Base-by-base conservation (phyloP, 2,797 vertebrate genomes). In the Onychomys arenicola region DNA sequence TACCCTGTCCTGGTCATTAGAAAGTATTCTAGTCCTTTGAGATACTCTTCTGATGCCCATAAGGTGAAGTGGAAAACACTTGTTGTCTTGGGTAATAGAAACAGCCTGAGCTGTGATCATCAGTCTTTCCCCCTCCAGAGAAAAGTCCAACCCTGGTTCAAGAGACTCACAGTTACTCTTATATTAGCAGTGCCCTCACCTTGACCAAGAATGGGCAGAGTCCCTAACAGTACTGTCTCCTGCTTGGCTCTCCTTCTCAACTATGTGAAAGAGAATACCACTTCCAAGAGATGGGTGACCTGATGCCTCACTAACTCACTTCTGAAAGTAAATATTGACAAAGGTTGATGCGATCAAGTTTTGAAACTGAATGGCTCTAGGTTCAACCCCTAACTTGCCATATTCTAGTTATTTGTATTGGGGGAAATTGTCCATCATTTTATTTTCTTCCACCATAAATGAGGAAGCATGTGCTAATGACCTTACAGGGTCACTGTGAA, bases 111-210 rank as follows among this genome's bases (percentile, higher is more conserved):
- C 25, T 75, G 23, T 17, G 46, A 49, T 49, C 57, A 29, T 82
- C 65, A 29, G 19, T n/a, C 52, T 40, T 85, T 46, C 10, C 10
- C 11, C 63, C n/a, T 89, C n/a, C 2, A 5, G 46, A 67, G 46
- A 3, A 1, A 23, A 27, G 43, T 6, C 21, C 27, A 27, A 4
- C 34, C 23, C 16, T 52, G 6, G 32, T 29, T 59, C 21, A 7
- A 14, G 49, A 85, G 55, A 80, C 23, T 82, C 32, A 78, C 5
- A 8, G 16, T 37, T 52, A 65, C 46, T 87, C 61, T n/a, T 40
- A 32, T 1, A 1, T 19, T 1, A 17, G 6, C 14, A 29, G 25
- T 10, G 12, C 7, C 5, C 76, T 29, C 55, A 43, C 21, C 32
- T 23, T 5, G 13, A 34, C 43, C 71, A 90, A 55, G n/a, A 29